Conservation (phyloP, 2,888 invertebrate genomes). For the Ophion costatus region DNA sequence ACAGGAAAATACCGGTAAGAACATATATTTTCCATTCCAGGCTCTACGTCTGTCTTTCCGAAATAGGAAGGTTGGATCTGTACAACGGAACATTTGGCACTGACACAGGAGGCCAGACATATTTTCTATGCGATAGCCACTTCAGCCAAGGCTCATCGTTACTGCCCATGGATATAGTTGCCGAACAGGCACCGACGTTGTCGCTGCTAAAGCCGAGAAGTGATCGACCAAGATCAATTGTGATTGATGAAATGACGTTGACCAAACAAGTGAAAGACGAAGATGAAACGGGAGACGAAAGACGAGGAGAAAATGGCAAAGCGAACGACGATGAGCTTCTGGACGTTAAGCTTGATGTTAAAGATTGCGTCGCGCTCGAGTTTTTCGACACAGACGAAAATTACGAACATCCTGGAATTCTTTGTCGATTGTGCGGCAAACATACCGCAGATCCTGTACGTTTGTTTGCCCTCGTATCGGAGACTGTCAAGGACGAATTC, state of each 20-base stretch:
- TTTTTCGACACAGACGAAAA: slow-evolving; percentile 19
- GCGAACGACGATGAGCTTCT: background rate
- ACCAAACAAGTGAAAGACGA: background rate
- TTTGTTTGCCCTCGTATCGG: slow-evolving; percentile 43
- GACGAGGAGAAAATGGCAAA: background rate
- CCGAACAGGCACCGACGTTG: slow-evolving; percentile 3
- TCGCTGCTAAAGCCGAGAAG: slow-evolving; percentile 35
- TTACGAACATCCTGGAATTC: slow-evolving; percentile 56
- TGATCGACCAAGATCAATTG: background rate
- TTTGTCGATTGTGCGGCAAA: slow-evolving; percentile 67
- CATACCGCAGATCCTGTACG: slow-evolving; percentile 51
- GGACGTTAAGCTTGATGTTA: background rate
- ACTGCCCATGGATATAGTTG: background rate
- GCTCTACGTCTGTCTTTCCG: slow-evolving; percentile 45
- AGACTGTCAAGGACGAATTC: slow-evolving; percentile 36
- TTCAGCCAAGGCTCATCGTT: background rate
- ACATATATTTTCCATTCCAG: slow-evolving; percentile 44
- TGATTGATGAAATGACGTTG: background rate
- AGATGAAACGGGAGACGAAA: background rate
- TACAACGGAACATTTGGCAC: slow-evolving; percentile 11
- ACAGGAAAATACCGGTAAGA: background rate
- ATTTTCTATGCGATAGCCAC: slow-evolving; percentile 39
- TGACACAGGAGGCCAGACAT: background rate
- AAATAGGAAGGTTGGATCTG: slow-evolving; percentile 53
- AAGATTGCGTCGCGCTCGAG: slow-evolving; percentile 21